A percentile compares a stretch with the other conserved stretches of the same genome.
phyloP scores from a whole-genome alignment of 2,113 vertebrate species.

The human region GRCh38 chrX:26954001-26954500 shows the following conservation, averaged over 20 bases:
- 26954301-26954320: background rate
- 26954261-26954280: background rate
- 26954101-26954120: background rate
- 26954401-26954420: background rate
- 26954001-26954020: background rate
- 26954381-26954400: background rate
- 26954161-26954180: background rate
- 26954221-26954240: background rate
- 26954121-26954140: background rate
- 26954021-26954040: background rate
- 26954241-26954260: background rate
- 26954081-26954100: background rate
- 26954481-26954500: background rate
- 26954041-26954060: background rate
- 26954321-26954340: background rate
- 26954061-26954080: background rate
- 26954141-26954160: too few species aligned
- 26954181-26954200: background rate
- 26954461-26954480: background rate
- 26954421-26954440: background rate
- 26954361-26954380: background rate
- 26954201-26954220: background rate
- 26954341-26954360: background rate
- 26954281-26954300: background rate
- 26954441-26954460: background rate